Conservation (phyloP, 2,888 invertebrate genomes). For the Nephrotoma appendiculata region DNA sequence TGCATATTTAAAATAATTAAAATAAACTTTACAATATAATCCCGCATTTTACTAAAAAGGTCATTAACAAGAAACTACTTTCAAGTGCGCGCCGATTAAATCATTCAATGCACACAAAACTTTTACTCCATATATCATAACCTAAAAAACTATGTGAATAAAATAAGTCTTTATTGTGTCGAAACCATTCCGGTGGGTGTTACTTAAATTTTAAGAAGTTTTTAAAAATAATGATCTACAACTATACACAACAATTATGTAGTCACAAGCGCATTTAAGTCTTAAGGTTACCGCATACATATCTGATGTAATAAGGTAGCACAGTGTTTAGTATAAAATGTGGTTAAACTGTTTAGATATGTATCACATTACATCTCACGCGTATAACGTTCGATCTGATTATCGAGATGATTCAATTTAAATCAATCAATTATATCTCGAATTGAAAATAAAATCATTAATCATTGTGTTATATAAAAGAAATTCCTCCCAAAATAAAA, state of each 20-base stretch:
- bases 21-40: not conserved
- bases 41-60: not conserved
- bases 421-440: too few relatives aligned
- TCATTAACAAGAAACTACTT: not conserved
- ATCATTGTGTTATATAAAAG: too few relatives aligned
- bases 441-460: too few relatives aligned
- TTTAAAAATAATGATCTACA: not conserved
- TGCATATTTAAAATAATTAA: too few relatives aligned
- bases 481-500: too few relatives aligned
- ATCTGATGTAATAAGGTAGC: not conserved
- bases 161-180: not conserved
- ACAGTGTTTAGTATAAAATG: not conserved
- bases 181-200: not conserved
- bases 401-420: not conserved
- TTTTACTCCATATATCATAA: not conserved
- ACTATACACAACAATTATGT: not conserved
- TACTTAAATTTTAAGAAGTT: not conserved
- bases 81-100: not conserved
- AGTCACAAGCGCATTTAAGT: not conserved
- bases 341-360: not conserved
- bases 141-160: not conserved
- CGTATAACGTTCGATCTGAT: not conserved
- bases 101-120: too few relatives aligned
- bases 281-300: not conserved
- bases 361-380: not conserved